phyloP scores from a whole-genome alignment of 2,888 invertebrate species.

The Lithodes maja region DNA sequence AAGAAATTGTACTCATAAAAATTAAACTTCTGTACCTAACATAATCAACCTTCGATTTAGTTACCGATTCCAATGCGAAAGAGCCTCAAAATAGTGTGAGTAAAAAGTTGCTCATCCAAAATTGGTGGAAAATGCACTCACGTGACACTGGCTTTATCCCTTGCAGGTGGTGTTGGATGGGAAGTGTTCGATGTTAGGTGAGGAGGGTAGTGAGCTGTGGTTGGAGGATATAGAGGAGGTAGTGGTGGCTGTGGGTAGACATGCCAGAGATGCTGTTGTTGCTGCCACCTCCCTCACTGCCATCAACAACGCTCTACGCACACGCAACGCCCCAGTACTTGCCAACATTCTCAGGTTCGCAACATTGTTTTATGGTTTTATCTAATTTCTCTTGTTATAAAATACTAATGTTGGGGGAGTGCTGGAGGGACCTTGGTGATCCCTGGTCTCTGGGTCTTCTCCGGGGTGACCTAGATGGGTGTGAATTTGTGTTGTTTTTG shows the following conservation, averaged over 20 bases:
- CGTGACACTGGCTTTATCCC: too few relatives aligned
- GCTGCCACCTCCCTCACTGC: conserved; percentile 32
- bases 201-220: conserved; percentile 60
- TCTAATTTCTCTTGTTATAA: neutral
- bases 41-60: too few relatives aligned
- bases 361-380: neutral
- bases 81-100: too few relatives aligned
- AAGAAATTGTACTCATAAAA: too few relatives aligned
- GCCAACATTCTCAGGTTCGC: neutral
- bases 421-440: too few relatives aligned
- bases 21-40: too few relatives aligned
- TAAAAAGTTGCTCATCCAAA: too few relatives aligned
- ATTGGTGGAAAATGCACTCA: too few relatives aligned
- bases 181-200: conserved; percentile 54
- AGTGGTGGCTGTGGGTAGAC: conserved; percentile 46
- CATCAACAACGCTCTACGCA: conserved; percentile 53
- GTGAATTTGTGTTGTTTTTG: too few relatives aligned
- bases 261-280: conserved; percentile 47
- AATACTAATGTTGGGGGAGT: neutral
- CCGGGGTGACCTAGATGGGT: too few relatives aligned
- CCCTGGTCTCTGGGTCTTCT: too few relatives aligned
- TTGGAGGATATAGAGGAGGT: conserved; percentile 66
- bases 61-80: too few relatives aligned
- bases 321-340: neutral
- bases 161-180: conserved; percentile 39